These are phyloP conservation scores for Ammodytes marinus DNA, from an alignment of 2,113 vertebrate species.

Conservation along the genomic window DNA sequence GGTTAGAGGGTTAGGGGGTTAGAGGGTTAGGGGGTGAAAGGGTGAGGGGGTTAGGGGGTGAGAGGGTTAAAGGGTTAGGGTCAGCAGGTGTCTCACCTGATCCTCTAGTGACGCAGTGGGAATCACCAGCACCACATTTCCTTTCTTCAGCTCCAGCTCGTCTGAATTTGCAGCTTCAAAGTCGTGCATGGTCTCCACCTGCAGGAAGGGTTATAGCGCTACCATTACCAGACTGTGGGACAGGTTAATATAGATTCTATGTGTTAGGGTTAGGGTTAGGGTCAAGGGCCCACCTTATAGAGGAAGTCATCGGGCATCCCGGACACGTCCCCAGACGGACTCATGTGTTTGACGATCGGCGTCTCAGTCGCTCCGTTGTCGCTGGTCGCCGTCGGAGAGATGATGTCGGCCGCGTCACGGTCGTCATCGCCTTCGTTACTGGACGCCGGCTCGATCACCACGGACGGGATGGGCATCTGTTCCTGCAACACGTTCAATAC, in stretches of 20 bases:
- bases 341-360: slow-evolving; percentile 66
- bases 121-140: slow-evolving; percentile 93
- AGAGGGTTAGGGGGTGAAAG: too few relatives aligned
- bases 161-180: slow-evolving; percentile 96
- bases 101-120: slow-evolving; percentile 91
- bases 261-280: background rate
- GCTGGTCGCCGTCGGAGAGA: slow-evolving; percentile 71
- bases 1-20: too few relatives aligned
- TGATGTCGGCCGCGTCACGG: slow-evolving; percentile 78
- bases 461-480: slow-evolving; percentile 92
- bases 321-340: slow-evolving; percentile 56
- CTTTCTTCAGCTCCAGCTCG: slow-evolving; percentile 92
- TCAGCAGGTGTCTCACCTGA: slow-evolving; percentile 86
- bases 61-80: background rate
- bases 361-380: slow-evolving; percentile 70
- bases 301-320: slow-evolving; percentile 88
- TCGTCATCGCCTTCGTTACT: slow-evolving; percentile 95
- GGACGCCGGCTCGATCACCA: slow-evolving; percentile 95
- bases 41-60: too few relatives aligned
- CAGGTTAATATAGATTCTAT: too few relatives aligned
- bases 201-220: slow-evolving; percentile 13
- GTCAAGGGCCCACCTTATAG: slow-evolving; percentile 87
- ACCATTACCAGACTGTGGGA: background rate
- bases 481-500: slow-evolving; percentile 79
- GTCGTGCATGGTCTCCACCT: slow-evolving; percentile 96